phyloP scores from a whole-genome alignment of 2,113 vertebrate species.

The Callipepla californica region DNA sequence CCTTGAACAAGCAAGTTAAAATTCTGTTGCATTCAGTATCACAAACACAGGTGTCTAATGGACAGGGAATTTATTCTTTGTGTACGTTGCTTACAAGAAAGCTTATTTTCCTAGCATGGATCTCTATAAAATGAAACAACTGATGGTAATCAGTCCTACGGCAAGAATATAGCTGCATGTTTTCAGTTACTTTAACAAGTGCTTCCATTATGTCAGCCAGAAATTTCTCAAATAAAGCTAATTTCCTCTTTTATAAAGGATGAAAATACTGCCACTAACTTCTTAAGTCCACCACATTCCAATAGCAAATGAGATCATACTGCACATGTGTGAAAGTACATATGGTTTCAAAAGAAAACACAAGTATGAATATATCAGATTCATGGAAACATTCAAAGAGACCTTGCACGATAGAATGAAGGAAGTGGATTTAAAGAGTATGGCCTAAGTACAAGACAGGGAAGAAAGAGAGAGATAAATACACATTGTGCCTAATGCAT shows the following conservation, averaged over 20 bases:
- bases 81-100: neutral
- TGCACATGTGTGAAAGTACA: neutral
- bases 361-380: neutral
- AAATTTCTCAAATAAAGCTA: neutral
- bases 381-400: neutral
- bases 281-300: neutral
- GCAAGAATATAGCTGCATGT: neutral
- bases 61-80: neutral
- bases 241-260: neutral
- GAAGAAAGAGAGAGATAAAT: neutral
- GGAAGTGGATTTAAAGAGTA: neutral
- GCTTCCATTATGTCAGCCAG: neutral
- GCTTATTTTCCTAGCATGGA: neutral
- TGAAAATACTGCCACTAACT: neutral
- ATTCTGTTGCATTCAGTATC: accelerated
- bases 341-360: neutral
- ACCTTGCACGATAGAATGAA: neutral
- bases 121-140: neutral
- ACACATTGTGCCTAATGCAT: neutral
- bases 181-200: neutral
- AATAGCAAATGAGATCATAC: neutral
- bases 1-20: neutral
- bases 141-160: neutral
- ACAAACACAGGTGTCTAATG: neutral
- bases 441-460: neutral